Percentiles rank a stretch among this genome's conserved stretches.
Evolutionary conservation across 2,113 vertebrate genomes (phyloP).

Genomic region (Catharus fuscescens): DNA sequence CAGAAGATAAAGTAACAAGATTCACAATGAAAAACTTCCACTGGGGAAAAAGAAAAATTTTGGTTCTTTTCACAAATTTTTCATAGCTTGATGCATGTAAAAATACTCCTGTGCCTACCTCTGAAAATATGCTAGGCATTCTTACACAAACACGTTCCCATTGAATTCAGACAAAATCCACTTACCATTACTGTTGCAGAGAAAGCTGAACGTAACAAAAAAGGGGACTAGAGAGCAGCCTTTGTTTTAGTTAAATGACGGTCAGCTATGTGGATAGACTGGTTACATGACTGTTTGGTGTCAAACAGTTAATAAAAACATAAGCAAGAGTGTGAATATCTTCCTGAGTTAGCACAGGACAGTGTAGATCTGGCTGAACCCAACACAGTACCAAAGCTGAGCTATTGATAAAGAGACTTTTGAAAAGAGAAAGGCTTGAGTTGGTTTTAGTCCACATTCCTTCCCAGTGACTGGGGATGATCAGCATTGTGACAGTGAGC

Average conservation of each 20-base stretch:
- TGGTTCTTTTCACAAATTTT: neutral
- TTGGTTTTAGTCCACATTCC: neutral
- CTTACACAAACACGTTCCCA: neutral
- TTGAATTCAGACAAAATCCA: neutral
- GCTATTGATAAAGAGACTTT: neutral
- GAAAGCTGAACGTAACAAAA: neutral
- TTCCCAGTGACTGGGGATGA: neutral
- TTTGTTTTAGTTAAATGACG: neutral
- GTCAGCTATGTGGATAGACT: neutral
- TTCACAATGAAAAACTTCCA: neutral
- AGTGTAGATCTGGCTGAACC: neutral
- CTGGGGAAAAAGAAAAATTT: neutral
- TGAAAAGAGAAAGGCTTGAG: neutral
- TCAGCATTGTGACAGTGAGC: neutral
- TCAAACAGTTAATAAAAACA: neutral
- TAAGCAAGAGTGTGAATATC: neutral
- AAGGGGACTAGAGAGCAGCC: neutral
- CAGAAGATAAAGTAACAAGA: neutral
- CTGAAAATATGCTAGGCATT: neutral
- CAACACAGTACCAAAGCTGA: neutral
- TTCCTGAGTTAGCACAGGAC: neutral
- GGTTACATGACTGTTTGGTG: neutral
- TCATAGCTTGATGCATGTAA: neutral
- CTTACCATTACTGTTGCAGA: neutral
- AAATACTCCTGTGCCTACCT: neutral